Evolutionary conservation across 2,888 invertebrate species (phyloP), one percentile per base, ranked within the genome.

Genomic region (Oligia latruncula): DNA sequence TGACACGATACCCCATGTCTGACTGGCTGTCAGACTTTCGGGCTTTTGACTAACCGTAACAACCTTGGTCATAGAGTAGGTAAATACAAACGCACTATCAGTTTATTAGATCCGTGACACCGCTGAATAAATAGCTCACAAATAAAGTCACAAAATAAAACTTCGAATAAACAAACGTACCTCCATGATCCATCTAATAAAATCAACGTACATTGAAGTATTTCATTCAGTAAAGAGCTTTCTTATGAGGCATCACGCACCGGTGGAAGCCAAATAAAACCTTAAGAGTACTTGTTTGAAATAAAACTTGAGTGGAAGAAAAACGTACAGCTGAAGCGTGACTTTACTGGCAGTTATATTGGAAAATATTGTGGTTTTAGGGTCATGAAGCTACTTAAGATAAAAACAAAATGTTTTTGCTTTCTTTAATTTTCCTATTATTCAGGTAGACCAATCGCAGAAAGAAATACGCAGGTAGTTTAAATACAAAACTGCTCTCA

Each of bases 141-240:
- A 49, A 68, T 49, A 29, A 29, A 49, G 6, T 52, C 17, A 40
- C 8, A 72, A 66, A 72, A 68, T 68, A 67, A 62, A 70, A 29
- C 80, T 60, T 20, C 1, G 1, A 68, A 72, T 40, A 68, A 75
- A 77, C 70, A 75, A 70, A 67, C 58, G 62, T n/a, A 40, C 46
- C 11, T 68, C 23, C n/a, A 74, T 43, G 20, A 74, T 67, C 1
- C 40, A 74, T 46, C 13, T 29, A 77, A 81, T 62, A 73, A 67
- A 77, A 73, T 79, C 75, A 66, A 73, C 64, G 49, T 70, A 81
- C 58, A 81, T 67, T 82, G 64, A 71, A 86, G 72, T 71, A 74
- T 87, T 88, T 90, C 82, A 90, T 90, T 86, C 83, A 74, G 78
- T 78, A 85, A 87, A 90, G 85, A 88, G 90, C 74, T 86, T 88